Evolutionary conservation across 92 coral and sea anemone species (phyloP).

Genomic region (Palythoa grandis): DNA sequence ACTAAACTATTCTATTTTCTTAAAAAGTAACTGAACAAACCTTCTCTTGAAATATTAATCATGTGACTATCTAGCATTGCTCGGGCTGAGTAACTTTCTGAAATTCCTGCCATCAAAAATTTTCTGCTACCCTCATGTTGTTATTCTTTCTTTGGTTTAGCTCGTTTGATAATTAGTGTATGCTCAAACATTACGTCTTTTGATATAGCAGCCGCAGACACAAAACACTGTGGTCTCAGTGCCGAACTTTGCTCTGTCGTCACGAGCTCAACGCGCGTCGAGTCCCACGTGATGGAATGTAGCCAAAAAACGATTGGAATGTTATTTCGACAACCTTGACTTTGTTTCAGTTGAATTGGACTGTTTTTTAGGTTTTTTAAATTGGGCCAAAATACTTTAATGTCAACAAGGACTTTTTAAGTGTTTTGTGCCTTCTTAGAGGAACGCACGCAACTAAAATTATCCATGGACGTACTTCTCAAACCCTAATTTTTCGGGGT

Average conservation of each 20-base stretch:
- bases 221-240: constrained; percentile 16
- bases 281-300: constrained; percentile 26
- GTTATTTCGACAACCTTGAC: not conserved
- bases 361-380: not conserved
- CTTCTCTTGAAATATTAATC: constrained; percentile 45
- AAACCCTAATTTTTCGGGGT: not conserved
- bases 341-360: not conserved
- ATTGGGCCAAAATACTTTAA: not conserved
- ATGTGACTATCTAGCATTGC: constrained; percentile 85
- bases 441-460: not conserved
- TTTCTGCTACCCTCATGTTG: not conserved
- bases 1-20: not conserved
- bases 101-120: constrained; percentile 65
- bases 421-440: not conserved
- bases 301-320: constrained; percentile 23
- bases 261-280: not conserved
- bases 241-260: constrained; percentile 9
- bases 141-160: not conserved
- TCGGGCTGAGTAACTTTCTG: constrained; percentile 73
- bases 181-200: constrained; percentile 15
- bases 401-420: not conserved
- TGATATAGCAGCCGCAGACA: constrained; percentile 18
- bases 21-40: constrained; percentile 3
- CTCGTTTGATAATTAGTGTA: constrained; percentile 6
- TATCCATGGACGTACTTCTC: not conserved